Evolutionary conservation across 2,797 vertebrate genomes (phyloP).

Genomic region (Lemur catta): DNA sequence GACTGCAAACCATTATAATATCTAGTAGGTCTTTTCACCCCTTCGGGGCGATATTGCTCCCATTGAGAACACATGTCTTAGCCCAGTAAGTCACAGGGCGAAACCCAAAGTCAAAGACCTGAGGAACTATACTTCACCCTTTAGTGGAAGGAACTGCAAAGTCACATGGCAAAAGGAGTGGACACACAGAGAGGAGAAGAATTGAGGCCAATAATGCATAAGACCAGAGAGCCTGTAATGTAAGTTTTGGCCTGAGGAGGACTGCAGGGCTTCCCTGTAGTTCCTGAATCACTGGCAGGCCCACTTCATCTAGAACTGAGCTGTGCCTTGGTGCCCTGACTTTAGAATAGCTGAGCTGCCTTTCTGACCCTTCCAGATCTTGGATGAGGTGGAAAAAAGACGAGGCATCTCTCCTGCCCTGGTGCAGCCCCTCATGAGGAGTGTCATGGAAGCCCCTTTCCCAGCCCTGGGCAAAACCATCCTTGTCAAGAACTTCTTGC

Average conservation of each 20-base stretch:
- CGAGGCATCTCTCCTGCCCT: conserved; percentile 96
- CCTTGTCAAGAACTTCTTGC: conserved; percentile 96
- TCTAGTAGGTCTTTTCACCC: not conserved
- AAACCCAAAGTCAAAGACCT: not conserved
- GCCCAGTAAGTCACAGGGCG: not conserved
- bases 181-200: too few species aligned
- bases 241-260: not conserved
- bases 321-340: not conserved
- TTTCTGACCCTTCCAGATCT: conserved; percentile 86
- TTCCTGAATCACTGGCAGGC: not conserved
- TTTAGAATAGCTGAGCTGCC: not conserved
- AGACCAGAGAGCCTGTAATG: too few species aligned
- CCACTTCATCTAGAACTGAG: not conserved
- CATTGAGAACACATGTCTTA: not conserved
- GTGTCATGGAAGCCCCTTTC: conserved; percentile 98
- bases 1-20: not conserved
- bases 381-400: conserved; percentile 98
- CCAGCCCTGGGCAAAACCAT: conserved; percentile 96
- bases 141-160: not conserved
- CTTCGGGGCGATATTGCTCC: not conserved
- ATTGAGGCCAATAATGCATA: fast-evolving
- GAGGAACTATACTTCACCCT: not conserved
- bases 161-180: not conserved
- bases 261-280: not conserved
- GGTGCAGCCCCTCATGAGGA: conserved; percentile 98